These are phyloP conservation scores for Gymnoscopelus microlampas DNA, from an alignment of 2,797 vertebrate species.

Conservation along the genomic window DNA sequence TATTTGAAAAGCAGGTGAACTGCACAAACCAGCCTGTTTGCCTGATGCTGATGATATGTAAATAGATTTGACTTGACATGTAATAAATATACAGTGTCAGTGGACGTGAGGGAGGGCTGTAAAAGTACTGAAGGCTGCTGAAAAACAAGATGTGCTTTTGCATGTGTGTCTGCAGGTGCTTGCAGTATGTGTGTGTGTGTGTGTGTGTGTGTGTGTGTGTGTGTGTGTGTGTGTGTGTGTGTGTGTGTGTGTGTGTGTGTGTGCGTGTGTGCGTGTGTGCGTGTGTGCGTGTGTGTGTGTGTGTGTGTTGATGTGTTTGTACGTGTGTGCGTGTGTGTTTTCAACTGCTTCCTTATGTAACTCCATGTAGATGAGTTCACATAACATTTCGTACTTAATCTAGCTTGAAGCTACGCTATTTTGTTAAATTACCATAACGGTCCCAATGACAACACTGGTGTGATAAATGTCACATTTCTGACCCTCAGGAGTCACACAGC, in stretches of 20 bases:
- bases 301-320: no score
- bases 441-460: no score
- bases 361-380: no score
- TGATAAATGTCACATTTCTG: no score
- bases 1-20: constrained; percentile 50
- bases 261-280: neutral
- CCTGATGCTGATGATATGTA: neutral
- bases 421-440: neutral
- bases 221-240: constrained; percentile 2
- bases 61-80: no score
- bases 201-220: constrained; percentile 1
- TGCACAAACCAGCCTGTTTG: constrained; percentile 35
- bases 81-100: no score
- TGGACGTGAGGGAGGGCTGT: neutral
- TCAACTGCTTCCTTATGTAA: no score
- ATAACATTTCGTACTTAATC: no score
- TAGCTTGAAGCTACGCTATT: no score
- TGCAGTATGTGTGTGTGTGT: neutral
- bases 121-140: neutral
- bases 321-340: no score
- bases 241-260: neutral
- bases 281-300: neutral
- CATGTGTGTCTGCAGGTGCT: neutral
- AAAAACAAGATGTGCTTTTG: constrained; percentile 9
- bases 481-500: no score